phyloP scores from a whole-genome alignment of 2,888 invertebrate species.

The Phyllotreta cruciferae region DNA sequence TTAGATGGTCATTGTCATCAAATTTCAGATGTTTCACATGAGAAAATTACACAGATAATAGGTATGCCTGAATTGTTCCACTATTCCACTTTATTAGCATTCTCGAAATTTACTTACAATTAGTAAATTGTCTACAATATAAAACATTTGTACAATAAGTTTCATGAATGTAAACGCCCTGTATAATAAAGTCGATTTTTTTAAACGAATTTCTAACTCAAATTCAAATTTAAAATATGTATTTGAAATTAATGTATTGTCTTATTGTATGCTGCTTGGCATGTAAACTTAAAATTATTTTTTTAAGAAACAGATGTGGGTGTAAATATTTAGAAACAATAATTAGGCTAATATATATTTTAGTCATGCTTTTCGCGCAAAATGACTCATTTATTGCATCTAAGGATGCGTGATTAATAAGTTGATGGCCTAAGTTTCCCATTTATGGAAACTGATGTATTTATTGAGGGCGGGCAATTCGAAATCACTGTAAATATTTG shows the following conservation, averaged over 20 bases:
- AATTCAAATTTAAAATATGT: no score
- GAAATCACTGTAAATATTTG: no score
- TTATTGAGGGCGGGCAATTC: no score
- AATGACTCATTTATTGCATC: slow-evolving; percentile 2
- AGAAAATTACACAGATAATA: neutral
- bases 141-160: no score
- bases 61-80: neutral
- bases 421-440: neutral
- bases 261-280: neutral
- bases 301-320: slow-evolving; percentile 2
- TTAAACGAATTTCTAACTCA: no score
- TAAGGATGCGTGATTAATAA: slow-evolving; percentile 6
- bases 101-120: no score
- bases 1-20: slow-evolving; percentile 2
- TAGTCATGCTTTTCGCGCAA: neutral
- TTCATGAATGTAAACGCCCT: neutral
- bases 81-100: no score
- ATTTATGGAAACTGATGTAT: neutral
- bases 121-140: no score
- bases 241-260: neutral
- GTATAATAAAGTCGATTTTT: neutral
- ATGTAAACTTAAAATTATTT: neutral
- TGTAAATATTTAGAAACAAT: slow-evolving; percentile 10
- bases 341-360: slow-evolving; percentile 1
- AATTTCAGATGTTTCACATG: slow-evolving; percentile 9